Evolutionary conservation across 2,888 invertebrate species (phyloP).

Genomic region (Arenicola marina): DNA sequence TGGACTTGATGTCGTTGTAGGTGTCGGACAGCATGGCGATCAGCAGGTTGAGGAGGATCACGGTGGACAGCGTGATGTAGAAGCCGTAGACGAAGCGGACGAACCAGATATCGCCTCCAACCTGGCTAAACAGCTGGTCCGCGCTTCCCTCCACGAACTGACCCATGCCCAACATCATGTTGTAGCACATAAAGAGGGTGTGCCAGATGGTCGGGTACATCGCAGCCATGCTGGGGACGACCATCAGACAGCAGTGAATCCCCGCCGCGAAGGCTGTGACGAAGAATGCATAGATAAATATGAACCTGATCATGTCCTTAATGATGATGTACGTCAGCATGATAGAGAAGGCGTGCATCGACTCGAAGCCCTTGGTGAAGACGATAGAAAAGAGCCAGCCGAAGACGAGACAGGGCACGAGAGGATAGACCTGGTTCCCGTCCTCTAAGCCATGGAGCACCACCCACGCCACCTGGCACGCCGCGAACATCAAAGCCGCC

Average conservation of each 20-base stretch:
- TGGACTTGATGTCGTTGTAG: slow-evolving; percentile 42
- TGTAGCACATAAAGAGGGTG: slow-evolving; percentile 52
- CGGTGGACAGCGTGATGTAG: slow-evolving; percentile 46
- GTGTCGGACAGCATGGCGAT: slow-evolving; percentile 45
- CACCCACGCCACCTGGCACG: slow-evolving; percentile 46
- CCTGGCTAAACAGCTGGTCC: slow-evolving; percentile 34
- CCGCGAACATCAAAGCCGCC: slow-evolving; percentile 36
- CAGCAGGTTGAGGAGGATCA: slow-evolving; percentile 40
- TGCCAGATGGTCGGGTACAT: slow-evolving; percentile 39
- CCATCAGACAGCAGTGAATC: slow-evolving; percentile 50
- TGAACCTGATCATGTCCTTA: slow-evolving; percentile 50
- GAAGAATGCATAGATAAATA: slow-evolving; percentile 54
- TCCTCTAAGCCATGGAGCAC: slow-evolving; percentile 35
- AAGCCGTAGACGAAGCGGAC: slow-evolving; percentile 47
- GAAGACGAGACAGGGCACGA: slow-evolving; percentile 46
- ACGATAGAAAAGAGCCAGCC: slow-evolving; percentile 55
- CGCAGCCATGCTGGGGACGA: slow-evolving; percentile 32
- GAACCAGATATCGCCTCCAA: slow-evolving; percentile 32
- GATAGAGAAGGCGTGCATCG: slow-evolving; percentile 53
- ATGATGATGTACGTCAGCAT: slow-evolving; percentile 56
- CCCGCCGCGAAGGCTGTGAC: slow-evolving; percentile 55
- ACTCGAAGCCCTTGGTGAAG: slow-evolving; percentile 54
- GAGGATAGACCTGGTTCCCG: slow-evolving; percentile 44
- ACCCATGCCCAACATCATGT: slow-evolving; percentile 56
- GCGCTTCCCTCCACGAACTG: slow-evolving; percentile 43